Evolutionary conservation across 2,113 vertebrate species (phyloP).

Genomic region (Seriola quinqueradiata): DNA sequence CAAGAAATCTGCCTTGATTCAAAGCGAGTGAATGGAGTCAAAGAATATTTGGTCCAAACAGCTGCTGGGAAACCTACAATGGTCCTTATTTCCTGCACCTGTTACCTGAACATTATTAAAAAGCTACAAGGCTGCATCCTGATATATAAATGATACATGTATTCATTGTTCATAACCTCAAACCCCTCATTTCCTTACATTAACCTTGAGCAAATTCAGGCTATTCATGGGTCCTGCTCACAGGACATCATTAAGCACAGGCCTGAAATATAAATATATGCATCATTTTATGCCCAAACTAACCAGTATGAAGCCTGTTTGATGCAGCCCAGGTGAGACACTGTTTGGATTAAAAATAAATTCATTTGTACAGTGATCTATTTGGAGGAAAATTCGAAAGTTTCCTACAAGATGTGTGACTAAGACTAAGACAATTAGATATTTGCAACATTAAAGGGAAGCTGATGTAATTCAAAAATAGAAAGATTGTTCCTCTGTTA

Average conservation of each 20-base stretch:
- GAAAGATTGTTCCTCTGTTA: not conserved
- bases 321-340: not conserved
- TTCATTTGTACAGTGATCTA: not conserved
- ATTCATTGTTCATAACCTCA: not conserved
- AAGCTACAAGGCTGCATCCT: not conserved
- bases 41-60: no score
- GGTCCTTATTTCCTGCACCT: no score
- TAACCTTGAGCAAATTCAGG: not conserved
- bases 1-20: not conserved
- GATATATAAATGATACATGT: no score
- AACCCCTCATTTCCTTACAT: not conserved
- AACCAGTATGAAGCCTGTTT: not conserved
- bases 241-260: not conserved
- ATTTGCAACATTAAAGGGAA: not conserved
- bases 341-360: not conserved
- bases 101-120: no score
- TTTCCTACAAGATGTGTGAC: no score
- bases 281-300: not conserved
- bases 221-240: not conserved
- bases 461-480: not conserved
- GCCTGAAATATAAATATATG: no score
- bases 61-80: not conserved
- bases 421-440: not conserved
- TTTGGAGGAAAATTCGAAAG: not conserved
- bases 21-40: no score